Evolutionary conservation across 2,888 invertebrate genomes (phyloP).

Genomic region (Rhorus exstirpatorius): DNA sequence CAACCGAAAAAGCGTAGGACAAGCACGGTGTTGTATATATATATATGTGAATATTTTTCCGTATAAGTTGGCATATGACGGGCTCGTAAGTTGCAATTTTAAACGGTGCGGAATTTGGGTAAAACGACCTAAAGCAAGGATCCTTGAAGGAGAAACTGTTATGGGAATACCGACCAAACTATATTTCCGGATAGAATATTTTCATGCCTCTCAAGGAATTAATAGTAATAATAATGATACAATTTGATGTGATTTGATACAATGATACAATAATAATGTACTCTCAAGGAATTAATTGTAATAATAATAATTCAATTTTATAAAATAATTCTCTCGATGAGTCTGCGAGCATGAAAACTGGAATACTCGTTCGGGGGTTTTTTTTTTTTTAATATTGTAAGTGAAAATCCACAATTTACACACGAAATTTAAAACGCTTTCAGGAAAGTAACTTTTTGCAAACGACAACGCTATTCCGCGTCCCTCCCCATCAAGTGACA

Average conservation of each 20-base stretch:
- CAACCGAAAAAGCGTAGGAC: conserved; percentile 41
- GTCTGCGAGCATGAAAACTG: not conserved
- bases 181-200: conserved; percentile 50
- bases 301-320: not conserved
- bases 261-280: no score
- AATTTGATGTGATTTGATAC: no score
- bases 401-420: not conserved
- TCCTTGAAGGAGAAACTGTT: conserved; percentile 32
- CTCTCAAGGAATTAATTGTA: no score
- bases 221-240: no score
- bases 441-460: not conserved
- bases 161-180: conserved; percentile 41
- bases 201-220: not conserved
- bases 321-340: not conserved
- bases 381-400: not conserved
- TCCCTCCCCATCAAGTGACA: conserved; percentile 44
- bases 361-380: not conserved
- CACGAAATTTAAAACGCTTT: conserved; percentile 15
- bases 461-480: not conserved
- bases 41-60: not conserved
- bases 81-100: conserved; percentile 59
- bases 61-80: conserved; percentile 26
- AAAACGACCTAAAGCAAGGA: conserved; percentile 47
- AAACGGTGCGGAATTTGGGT: conserved; percentile 34
- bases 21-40: not conserved